Base-by-base conservation (phyloP, 2,113 vertebrate genomes). In the Gadus chalcogrammus region DNA sequence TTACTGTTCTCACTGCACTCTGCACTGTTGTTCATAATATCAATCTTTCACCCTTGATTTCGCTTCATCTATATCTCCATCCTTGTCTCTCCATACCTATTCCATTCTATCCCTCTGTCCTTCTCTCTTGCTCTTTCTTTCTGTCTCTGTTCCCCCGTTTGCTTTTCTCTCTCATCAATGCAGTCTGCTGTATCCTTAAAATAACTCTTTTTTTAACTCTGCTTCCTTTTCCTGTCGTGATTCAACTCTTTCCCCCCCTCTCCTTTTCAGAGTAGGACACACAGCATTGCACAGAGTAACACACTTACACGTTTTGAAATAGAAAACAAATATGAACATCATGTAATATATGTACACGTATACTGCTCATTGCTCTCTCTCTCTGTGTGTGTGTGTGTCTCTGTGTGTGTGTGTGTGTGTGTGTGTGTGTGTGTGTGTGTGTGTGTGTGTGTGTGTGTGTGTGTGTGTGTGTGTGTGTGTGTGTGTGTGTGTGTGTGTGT, bases 171-270 rank as follows among this genome's bases (percentile, higher is more conserved):
- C 88, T 88, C 85, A 87, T 87, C 85, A 88, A 87, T 86, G 88
- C 82, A 83, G 86, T 88, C 88, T 88, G 74, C 71, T 65, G 58
- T 69, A 80, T 81, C 72, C 78, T 82, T 82, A 84, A 77, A 79
- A 71, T n/a, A n/a, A n/a, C n/a, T n/a, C n/a, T 35, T 73, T 73
- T 79, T 78, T 64, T 3, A 74, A 62, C 71, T 71, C 77, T 73
- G 65, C 55, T 82, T 82, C 73, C 84, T 70, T 69, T 82, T 79
- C 76, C 78, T 84, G 83, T 79, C 35, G 0, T 60, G 8, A 18
- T 60, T 60, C 18, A n/a, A 71, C 73, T 72, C 48, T 65, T 38
- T 55, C 60, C 27, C 69, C 20, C 55, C 60, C 31, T 67, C 55
- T 65, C 68, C 15, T 3, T 67, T 60, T 60, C 68, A 59, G 31